Evolutionary conservation across 2,888 invertebrate species (phyloP), one percentile per base, ranked within the genome.

Genomic region (Scaptomyza polygonia): DNA sequence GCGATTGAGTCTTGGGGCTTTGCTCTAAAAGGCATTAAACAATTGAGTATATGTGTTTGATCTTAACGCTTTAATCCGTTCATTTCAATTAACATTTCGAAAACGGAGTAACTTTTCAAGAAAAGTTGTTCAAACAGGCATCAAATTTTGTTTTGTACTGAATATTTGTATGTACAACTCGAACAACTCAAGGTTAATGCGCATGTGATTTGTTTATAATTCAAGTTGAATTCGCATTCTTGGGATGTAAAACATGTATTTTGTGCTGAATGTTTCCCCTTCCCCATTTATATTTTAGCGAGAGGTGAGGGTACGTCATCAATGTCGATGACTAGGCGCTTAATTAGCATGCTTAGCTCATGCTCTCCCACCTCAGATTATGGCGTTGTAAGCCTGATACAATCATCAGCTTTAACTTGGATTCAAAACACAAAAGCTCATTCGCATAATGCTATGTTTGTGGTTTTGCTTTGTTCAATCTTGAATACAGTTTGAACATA

Each of bases 211-310:
- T 64, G 62, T 45, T 67, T 66, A 56, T 63, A 85, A 67, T 87
- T 87, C 83, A 83, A 83, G 82, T 82, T 87, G 83, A 86, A 79
- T 65, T 87, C 77, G 62, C 61, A 76, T 87, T 82, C 86, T 82
- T 59, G 40, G 54, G 40, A 67, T 14, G 29, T 36, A 53, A 6
- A 1, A 29, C 11, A 39, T 6, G 8, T 39, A 29, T 21, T 27
- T 27, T 53, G 56, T 27, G 34, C 1, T 18, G 8, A 36, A 25
- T 39, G 14, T 12, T 0, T 29, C 25, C 25, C 25, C 25, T 25
- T 25, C 25, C 25, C 25, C 25, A 25, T 25, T 5, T 5, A 25
- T 5, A 25, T 25, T 25, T 25, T 5, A 25, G 25, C 25, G 25
- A 25, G 25, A 25, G 25, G 25, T 25, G 29, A 9, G 63, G 21